Evolutionary conservation across 2,888 invertebrate genomes (phyloP).

Genomic region (Hartigia nigra): DNA sequence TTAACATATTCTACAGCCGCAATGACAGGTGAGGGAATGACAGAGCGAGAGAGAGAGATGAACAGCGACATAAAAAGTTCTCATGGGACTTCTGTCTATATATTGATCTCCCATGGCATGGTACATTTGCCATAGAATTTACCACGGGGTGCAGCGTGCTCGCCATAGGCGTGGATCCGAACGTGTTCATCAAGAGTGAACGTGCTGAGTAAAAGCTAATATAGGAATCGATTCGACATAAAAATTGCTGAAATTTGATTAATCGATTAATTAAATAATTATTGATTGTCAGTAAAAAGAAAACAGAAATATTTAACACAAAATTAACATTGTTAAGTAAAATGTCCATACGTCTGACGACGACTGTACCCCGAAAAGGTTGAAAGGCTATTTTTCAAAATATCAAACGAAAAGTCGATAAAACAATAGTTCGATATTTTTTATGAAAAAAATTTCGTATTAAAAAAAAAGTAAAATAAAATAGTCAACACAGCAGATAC

Average conservation of each 20-base stretch:
- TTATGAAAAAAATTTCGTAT: background rate
- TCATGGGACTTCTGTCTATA: slow-evolving; percentile 31
- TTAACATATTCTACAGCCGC: slow-evolving; percentile 16
- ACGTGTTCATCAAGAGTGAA: background rate
- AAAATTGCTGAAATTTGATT: background rate
- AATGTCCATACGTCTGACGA: background rate
- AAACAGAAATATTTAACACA: background rate
- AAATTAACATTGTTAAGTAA: background rate
- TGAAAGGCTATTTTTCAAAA: background rate
- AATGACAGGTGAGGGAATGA: background rate
- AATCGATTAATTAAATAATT: background rate
- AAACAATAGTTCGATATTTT: background rate
- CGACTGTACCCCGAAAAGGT: too few species aligned
- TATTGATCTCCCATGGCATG: slow-evolving; percentile 41
- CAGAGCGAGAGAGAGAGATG: background rate
- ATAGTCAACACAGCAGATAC: background rate
- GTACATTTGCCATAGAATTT: slow-evolving; percentile 44
- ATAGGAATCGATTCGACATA: background rate
- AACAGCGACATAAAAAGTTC: background rate
- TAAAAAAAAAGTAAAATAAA: background rate
- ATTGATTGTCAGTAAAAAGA: background rate
- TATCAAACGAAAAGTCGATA: background rate
- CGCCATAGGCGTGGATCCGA: slow-evolving; percentile 37
- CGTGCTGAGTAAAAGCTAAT: background rate
- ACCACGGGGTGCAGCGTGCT: slow-evolving; percentile 31